Evolutionary conservation across 2,113 vertebrate species (phyloP), one percentile per base, ranked within the genome.

Genomic region (Lophura nycthemera): DNA sequence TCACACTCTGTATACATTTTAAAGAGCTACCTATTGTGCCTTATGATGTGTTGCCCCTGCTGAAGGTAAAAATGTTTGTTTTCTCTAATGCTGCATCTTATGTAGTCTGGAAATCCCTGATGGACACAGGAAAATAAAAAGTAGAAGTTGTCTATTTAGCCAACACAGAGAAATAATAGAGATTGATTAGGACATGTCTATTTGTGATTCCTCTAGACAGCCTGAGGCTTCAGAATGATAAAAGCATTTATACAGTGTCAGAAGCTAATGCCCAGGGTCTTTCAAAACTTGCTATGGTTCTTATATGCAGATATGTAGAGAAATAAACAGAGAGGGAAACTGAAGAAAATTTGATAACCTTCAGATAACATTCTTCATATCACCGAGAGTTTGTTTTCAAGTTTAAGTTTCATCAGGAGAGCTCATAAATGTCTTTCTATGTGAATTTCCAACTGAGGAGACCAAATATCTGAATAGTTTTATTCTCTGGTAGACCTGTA

Each of bases 11-110:
- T 52, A 34, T 30, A 14, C 10, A 67, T 54, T 88, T 71, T 75
- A 69, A 94, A 93, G 76, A 83, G 65, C 27, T 72, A 92, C 60
- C 22, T 12, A 12, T 89, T 90, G 64, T 66, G 75, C 27, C 80
- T 94, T 83, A 69, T 83, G 70, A 92, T 96, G 65, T 89, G 45
- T 95, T 96, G 75, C 74, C 78, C 77, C 70, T 92, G 95, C 42
- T 89, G 67, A 96, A 90, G 92, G 75, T 65, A 85, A 91, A 84
- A 90, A 79, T 38, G 91, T 73, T 67, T 83, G 20, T 24, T 94
- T 92, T 86, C 34, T 22, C 11, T 75, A 38, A 22, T 57, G 6
- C 47, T 88, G 47, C 50, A 89, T 71, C 67, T 84, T 86, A 74
- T 67, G 74, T 95, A 75, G 54, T 69, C 81, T 92, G 80, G 86